phyloP scores from a whole-genome alignment of 2,888 invertebrate species.

The Andrena fulva region DNA sequence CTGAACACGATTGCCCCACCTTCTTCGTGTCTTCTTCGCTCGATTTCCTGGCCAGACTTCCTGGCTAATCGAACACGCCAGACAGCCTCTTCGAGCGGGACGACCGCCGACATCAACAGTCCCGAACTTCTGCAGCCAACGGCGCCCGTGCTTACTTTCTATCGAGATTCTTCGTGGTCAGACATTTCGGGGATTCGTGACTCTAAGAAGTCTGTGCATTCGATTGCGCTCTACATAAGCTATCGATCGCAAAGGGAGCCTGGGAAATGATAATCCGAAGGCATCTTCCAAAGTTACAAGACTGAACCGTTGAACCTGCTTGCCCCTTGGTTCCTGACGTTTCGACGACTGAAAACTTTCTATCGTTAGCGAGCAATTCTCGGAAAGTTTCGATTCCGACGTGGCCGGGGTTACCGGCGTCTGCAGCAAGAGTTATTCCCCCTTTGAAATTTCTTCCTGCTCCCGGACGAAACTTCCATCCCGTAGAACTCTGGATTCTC shows the following conservation, averaged over 20 bases:
- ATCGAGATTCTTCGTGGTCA: background rate
- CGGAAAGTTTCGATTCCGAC: conserved; percentile 51
- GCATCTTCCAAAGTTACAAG: conserved; percentile 26
- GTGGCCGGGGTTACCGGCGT: conserved; percentile 46
- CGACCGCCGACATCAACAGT: conserved; percentile 3
- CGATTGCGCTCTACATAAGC: background rate
- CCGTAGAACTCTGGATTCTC: conserved; percentile 51
- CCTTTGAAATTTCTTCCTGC: conserved; percentile 62
- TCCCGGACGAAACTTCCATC: conserved; percentile 50
- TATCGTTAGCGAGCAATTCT: conserved; percentile 66
- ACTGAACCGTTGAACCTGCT: conserved; percentile 29
- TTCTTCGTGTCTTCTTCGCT: conserved; percentile 58
- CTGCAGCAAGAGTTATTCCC: conserved; percentile 55
- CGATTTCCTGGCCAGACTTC: conserved; percentile 58
- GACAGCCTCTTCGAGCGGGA: conserved; percentile 4
- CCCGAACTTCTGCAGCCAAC: background rate
- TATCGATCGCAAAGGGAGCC: background rate
- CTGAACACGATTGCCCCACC: conserved; percentile 71
- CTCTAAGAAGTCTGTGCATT: background rate
- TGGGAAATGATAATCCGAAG: conserved; percentile 48
- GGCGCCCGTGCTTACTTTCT: background rate
- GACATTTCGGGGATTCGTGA: background rate
- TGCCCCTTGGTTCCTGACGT: conserved; percentile 14
- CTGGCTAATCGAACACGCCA: conserved; percentile 58
- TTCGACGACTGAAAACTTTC: conserved; percentile 64